phyloP scores from a whole-genome alignment of 2,888 invertebrate species.

The Eupithecia centaureata region DNA sequence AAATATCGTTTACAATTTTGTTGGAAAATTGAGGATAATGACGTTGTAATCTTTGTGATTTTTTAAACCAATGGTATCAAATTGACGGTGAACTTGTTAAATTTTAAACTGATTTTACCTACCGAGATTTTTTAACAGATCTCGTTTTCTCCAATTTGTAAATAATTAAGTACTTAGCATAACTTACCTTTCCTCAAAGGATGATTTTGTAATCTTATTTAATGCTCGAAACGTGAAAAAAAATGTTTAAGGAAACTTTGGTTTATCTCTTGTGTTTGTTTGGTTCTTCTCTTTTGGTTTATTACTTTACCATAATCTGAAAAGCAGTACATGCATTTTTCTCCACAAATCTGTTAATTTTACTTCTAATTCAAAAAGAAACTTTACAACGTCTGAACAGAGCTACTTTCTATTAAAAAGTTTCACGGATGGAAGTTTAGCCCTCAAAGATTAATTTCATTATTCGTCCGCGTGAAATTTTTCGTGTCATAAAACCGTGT shows the following conservation, averaged over 20 bases:
- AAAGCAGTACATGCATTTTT: background rate
- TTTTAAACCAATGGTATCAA: background rate
- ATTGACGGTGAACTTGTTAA: background rate
- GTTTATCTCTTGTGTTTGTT: too few species aligned
- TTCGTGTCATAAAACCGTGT: slow-evolving; percentile 29
- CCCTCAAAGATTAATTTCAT: slow-evolving; percentile 16
- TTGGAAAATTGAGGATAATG: slow-evolving; percentile 2
- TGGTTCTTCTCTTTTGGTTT: too few species aligned
- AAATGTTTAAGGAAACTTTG: too few species aligned
- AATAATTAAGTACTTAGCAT: background rate
- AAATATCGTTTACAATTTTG: slow-evolving; percentile 23
- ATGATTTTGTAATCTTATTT: background rate
- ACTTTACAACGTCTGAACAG: background rate
- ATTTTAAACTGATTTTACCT: background rate
- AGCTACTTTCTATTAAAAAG: slow-evolving; percentile 9
- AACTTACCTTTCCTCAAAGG: background rate
- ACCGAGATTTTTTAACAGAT: background rate
- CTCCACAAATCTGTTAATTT: background rate
- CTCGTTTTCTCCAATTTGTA: too few species aligned
- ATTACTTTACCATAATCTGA: background rate
- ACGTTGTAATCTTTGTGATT: background rate
- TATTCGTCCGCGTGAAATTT: slow-evolving; percentile 15
- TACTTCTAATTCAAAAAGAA: background rate
- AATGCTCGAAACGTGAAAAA: background rate
- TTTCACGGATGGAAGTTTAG: slow-evolving; percentile 6